Conservation (phyloP, 2,888 invertebrate genomes). For the Melanostoma scalare region DNA sequence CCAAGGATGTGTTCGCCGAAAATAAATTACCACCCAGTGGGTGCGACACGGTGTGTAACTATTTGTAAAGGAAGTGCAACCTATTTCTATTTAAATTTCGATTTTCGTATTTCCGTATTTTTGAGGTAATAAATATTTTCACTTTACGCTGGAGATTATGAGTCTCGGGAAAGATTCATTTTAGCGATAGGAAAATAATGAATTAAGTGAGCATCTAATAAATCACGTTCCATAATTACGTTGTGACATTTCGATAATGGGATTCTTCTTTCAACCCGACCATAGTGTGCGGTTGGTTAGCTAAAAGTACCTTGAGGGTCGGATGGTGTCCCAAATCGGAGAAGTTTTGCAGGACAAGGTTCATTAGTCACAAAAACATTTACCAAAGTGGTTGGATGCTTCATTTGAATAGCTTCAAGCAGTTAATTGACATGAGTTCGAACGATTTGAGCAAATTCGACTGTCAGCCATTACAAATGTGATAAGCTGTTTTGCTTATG, state of each 20-base stretch:
- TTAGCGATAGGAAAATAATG: slow-evolving; percentile 35
- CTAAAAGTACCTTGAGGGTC: background rate
- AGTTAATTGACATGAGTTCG: too few relatives aligned
- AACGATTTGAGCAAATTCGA: too few relatives aligned
- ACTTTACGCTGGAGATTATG: slow-evolving; percentile 7
- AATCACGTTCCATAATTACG: slow-evolving; percentile 50
- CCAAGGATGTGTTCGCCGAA: slow-evolving; percentile 47
- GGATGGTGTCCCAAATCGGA: too few relatives aligned
- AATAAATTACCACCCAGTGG: slow-evolving; percentile 60
- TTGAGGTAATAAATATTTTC: slow-evolving; percentile 42
- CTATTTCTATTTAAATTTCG: slow-evolving; percentile 61
- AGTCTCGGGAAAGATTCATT: slow-evolving; percentile 19
- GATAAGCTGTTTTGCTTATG: too few relatives aligned
- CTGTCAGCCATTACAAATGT: too few relatives aligned
- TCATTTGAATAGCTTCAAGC: too few relatives aligned
- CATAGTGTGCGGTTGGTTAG: slow-evolving; percentile 3
- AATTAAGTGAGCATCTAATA: slow-evolving; percentile 33
- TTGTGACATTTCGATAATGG: slow-evolving; percentile 51
- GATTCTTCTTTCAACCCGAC: slow-evolving; percentile 37
- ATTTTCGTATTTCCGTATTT: slow-evolving; percentile 19
- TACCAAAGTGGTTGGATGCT: too few relatives aligned
- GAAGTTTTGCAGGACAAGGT: too few relatives aligned
- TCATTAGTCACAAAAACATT: too few relatives aligned
- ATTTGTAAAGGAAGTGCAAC: slow-evolving; percentile 59
- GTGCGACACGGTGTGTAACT: slow-evolving; percentile 40